Percentiles rank a stretch among this genome's conserved stretches.
phyloP scores from a whole-genome alignment of 2,888 invertebrate genomes.

The Drosophila atroscutellata region DNA sequence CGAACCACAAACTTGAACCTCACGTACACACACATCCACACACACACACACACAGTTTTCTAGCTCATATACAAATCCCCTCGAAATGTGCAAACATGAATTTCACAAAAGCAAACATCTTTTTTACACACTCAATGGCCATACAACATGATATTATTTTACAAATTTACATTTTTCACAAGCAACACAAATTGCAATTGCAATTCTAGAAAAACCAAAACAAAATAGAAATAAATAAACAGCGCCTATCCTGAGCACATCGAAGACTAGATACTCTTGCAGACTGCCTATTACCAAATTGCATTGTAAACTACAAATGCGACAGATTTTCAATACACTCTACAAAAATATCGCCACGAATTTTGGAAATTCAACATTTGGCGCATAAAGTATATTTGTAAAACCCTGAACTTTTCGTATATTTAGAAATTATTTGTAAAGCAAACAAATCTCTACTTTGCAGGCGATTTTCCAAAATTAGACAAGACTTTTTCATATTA shows the following conservation, averaged over 20 bases:
- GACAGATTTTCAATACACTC: background rate
- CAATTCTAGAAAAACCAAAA: conserved; percentile 2
- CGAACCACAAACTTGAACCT: conserved; percentile 21
- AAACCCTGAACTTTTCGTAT: background rate
- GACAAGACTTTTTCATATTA: background rate
- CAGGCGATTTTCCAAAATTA: background rate
- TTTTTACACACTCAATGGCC: conserved; percentile 65
- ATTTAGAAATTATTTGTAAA: background rate
- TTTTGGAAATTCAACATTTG: background rate
- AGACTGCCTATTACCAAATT: background rate
- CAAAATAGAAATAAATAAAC: background rate
- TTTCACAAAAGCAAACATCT: conserved; percentile 65
- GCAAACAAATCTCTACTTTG: background rate
- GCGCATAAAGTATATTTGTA: background rate
- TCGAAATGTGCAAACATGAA: conserved; percentile 52
- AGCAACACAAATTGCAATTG: conserved; percentile 26
- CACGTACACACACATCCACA: background rate
- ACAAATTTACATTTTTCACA: conserved; percentile 58
- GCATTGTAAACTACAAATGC: background rate
- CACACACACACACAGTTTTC: conserved; percentile 35
- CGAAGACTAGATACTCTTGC: background rate
- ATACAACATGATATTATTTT: conserved; percentile 69
- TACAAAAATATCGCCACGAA: background rate
- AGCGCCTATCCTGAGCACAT: background rate
- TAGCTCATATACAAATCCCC: conserved; percentile 38